phyloP scores from a whole-genome alignment of 2,888 invertebrate species.

The Pseudolycoriella hygida region DNA sequence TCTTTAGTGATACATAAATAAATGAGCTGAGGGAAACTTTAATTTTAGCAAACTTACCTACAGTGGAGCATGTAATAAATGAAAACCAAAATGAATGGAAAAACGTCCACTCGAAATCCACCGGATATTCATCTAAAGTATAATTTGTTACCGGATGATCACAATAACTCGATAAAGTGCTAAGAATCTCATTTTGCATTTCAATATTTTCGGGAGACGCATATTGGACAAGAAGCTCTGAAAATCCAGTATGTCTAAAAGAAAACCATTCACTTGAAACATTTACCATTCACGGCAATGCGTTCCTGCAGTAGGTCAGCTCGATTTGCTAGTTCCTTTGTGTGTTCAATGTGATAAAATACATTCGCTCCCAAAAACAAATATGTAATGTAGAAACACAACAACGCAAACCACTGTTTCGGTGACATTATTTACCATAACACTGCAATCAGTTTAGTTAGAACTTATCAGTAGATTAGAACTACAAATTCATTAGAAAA shows the following conservation, averaged over 20 bases:
- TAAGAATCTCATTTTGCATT: conserved; percentile 21
- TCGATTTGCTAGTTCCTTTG: conserved; percentile 43
- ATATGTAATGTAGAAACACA: conserved; percentile 57
- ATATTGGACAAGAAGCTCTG: conserved; percentile 23
- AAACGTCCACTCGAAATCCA: conserved; percentile 63
- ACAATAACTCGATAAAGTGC: conserved; percentile 50
- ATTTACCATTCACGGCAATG: conserved; percentile 51
- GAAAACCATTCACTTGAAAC: too few relatives aligned
- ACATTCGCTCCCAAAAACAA: conserved; percentile 69
- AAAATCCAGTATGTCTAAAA: conserved; percentile 7
- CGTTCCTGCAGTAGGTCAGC: conserved; percentile 40
- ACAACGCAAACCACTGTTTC: conserved; percentile 58
- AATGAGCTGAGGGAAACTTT: too few relatives aligned
- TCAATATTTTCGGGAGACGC: conserved; percentile 19
- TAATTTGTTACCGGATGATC: conserved; percentile 53
- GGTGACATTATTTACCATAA: conserved; percentile 41
- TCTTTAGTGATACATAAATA: too few relatives aligned
- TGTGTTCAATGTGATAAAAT: conserved; percentile 67
- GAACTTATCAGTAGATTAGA: too few relatives aligned
- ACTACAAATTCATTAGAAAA: too few relatives aligned
- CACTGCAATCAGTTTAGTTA: too few relatives aligned
- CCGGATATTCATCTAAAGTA: conserved; percentile 39
- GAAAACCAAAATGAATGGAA: conserved; percentile 85
- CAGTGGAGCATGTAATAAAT: conserved; percentile 75
- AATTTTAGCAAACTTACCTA: too few relatives aligned